Percentiles rank a stretch among this genome's conserved stretches.
These are phyloP conservation scores for Eurytoma californica DNA, from an alignment of 2,888 invertebrate species.

Conservation along the genomic window DNA sequence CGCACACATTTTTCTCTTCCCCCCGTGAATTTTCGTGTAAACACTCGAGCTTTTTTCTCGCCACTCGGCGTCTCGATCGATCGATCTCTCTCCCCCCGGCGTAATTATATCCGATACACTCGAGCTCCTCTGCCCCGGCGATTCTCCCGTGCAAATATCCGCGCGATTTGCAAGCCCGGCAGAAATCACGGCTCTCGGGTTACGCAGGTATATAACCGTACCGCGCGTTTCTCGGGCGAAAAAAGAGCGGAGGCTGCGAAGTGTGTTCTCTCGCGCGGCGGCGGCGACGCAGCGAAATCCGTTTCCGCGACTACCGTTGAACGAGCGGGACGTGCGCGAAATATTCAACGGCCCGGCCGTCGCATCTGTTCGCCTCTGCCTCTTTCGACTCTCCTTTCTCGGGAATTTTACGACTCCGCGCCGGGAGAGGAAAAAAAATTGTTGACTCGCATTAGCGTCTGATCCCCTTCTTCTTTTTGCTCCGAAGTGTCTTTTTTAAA, in stretches of 20 bases:
- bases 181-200: background rate
- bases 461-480: background rate
- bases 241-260: conserved; percentile 27
- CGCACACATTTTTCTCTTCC: conserved; percentile 1
- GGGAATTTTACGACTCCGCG: background rate
- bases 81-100: conserved; percentile 21
- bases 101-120: conserved; percentile 3
- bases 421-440: background rate
- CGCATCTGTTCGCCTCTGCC: conserved; percentile 11
- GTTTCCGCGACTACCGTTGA: too few species aligned
- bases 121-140: background rate
- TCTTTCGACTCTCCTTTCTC: background rate
- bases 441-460: conserved; percentile 3
- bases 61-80: background rate
- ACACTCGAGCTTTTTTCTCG: conserved; percentile 14
- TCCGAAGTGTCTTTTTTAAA: too few species aligned
- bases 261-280: background rate
- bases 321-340: conserved; percentile 16
- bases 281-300: background rate
- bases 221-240: background rate
- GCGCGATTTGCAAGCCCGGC: background rate
- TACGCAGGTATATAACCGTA: conserved; percentile 14
- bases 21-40: conserved; percentile 8
- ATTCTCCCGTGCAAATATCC: conserved; percentile 2
- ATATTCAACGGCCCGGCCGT: conserved; percentile 39